These are phyloP conservation scores for Umimayanthus chanpuru DNA, from an alignment of 92 coral and sea anemone species.

Conservation along the genomic window DNA sequence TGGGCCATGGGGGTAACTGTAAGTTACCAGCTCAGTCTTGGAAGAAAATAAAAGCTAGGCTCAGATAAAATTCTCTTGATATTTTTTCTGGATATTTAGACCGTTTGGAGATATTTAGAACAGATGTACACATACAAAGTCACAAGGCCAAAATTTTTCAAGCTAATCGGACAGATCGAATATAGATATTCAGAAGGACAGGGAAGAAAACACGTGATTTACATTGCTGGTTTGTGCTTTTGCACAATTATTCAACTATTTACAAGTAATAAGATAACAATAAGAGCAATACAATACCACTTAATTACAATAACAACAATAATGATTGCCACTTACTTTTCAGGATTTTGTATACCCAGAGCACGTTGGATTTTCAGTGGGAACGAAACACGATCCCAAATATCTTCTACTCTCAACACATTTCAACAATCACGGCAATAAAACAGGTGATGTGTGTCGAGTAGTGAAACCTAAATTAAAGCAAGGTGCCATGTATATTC, in stretches of 20 bases:
- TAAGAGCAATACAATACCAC: neutral
- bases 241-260: neutral
- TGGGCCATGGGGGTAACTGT: conserved; percentile 37
- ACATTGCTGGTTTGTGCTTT: neutral
- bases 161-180: neutral
- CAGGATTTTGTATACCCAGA: conserved; percentile 37
- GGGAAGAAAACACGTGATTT: neutral
- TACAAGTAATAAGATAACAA: neutral
- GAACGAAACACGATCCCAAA: conserved; percentile 29
- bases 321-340: neutral
- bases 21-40: neutral
- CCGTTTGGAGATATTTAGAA: too few relatives aligned
- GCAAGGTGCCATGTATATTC: too few relatives aligned
- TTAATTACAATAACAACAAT: neutral
- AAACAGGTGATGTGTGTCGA: conserved; percentile 15
- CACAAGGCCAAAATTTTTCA: neutral
- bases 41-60: neutral
- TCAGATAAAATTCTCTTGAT: too few relatives aligned
- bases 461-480: neutral
- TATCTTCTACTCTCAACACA: conserved; percentile 25
- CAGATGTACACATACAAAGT: neutral
- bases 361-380: conserved; percentile 34
- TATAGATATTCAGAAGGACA: neutral
- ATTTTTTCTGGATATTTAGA: too few relatives aligned
- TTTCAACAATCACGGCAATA: conserved; percentile 33